Evolutionary conservation across 2,113 vertebrate species (phyloP).

Genomic region (Tretioscincus oriximinensis): DNA sequence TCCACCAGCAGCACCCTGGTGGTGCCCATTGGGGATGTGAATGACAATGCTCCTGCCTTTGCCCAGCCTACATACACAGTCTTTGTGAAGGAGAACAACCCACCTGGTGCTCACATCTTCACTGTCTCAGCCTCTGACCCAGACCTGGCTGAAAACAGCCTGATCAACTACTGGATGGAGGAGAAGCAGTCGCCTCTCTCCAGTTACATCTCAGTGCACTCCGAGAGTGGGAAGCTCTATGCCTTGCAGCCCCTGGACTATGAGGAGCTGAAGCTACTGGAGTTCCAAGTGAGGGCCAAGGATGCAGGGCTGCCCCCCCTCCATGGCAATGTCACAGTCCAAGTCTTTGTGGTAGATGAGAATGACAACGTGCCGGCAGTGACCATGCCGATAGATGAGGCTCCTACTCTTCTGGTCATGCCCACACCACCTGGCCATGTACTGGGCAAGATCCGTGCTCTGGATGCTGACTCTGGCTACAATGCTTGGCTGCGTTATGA

Average conservation of each 20-base stretch:
- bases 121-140: neutral
- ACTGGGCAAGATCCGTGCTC: conserved; percentile 70
- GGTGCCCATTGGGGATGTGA: conserved; percentile 7
- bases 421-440: conserved; percentile 55
- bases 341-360: conserved; percentile 12
- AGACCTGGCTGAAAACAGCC: neutral
- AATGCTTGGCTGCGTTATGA: conserved; percentile 74
- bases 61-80: neutral
- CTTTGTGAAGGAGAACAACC: conserved; percentile 24
- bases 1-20: neutral
- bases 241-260: conserved; percentile 17
- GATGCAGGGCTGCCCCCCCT: conserved; percentile 11
- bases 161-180: neutral
- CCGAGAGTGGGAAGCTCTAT: conserved; percentile 5
- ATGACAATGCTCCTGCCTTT: conserved; percentile 8
- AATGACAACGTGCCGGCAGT: neutral
- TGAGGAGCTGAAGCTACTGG: conserved; percentile 14
- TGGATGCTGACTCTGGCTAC: conserved; percentile 73
- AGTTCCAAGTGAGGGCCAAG: conserved; percentile 12
- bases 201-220: conserved; percentile 2
- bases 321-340: conserved; percentile 5
- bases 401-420: neutral
- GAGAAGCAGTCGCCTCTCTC: neutral
- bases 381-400: neutral
- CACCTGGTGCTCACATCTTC: conserved; percentile 6